Evolutionary conservation across 2,888 invertebrate genomes (phyloP).

Genomic region (Lottia scabra): DNA sequence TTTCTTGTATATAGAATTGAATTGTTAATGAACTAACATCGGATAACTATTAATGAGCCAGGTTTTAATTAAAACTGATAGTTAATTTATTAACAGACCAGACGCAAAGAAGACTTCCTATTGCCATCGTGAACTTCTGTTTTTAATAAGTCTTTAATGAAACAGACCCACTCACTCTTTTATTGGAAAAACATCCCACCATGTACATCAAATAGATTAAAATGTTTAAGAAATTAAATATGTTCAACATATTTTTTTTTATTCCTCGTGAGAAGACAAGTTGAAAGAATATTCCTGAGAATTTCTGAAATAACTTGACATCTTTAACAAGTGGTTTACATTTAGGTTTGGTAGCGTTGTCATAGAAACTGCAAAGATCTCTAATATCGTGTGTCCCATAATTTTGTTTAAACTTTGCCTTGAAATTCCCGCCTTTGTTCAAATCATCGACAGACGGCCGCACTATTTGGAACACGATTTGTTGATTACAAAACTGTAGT

Average conservation of each 20-base stretch:
- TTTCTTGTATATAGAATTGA: no score
- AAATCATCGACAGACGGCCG: not conserved
- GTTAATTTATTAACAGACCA: no score
- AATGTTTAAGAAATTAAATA: not conserved
- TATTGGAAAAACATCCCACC: no score
- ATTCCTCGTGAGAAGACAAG: not conserved
- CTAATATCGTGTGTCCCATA: not conserved
- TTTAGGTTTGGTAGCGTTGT: not conserved
- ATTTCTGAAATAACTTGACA: not conserved
- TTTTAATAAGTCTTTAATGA: no score
- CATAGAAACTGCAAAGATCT: not conserved
- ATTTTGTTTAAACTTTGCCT: not conserved
- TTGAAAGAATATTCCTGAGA: not conserved
- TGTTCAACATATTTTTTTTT: not conserved
- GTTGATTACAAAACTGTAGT: not conserved
- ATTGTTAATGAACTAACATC: no score
- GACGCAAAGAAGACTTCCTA: no score
- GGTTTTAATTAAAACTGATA: no score
- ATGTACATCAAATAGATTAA: no score
- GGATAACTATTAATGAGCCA: no score
- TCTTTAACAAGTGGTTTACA: conserved; percentile 6
- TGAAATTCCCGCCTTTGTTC: not conserved
- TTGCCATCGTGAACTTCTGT: no score
- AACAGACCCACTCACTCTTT: no score
- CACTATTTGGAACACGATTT: not conserved